These are phyloP conservation scores for Danio aesculapii DNA, from an alignment of 2,797 vertebrate genomes.

Conservation along the genomic window DNA sequence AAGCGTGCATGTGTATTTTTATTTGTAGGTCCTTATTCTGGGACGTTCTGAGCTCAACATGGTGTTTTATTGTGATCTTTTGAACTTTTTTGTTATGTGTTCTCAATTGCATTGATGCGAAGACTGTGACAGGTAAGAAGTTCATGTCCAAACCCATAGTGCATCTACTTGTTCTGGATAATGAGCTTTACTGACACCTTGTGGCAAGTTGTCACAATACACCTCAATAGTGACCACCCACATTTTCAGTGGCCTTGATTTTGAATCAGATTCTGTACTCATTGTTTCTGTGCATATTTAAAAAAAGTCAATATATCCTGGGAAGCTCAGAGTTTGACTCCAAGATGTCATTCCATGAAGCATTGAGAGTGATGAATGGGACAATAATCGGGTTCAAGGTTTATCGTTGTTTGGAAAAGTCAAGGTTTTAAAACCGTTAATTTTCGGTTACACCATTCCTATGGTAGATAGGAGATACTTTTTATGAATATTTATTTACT, in stretches of 20 bases:
- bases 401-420: no score
- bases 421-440: no score
- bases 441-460: no score
- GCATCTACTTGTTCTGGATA: background rate
- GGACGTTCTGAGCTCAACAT: background rate
- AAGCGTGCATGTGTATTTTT: background rate
- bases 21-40: background rate
- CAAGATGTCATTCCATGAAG: background rate
- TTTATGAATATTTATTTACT: no score
- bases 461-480: no score
- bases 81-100: background rate
- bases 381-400: no score
- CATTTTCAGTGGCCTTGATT: background rate
- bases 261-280: background rate
- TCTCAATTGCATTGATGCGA: background rate
- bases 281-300: background rate
- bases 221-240: background rate
- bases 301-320: background rate
- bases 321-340: background rate
- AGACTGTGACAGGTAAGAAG: background rate
- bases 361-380: no score
- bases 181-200: slow-evolving; percentile 47
- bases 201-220: slow-evolving; percentile 5
- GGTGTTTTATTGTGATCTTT: background rate
- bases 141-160: background rate